Evolutionary conservation across 92 coral and sea anemone genomes (phyloP), one percentile per base, ranked within the genome.

Genomic region (Palythoa heliodiscus): DNA sequence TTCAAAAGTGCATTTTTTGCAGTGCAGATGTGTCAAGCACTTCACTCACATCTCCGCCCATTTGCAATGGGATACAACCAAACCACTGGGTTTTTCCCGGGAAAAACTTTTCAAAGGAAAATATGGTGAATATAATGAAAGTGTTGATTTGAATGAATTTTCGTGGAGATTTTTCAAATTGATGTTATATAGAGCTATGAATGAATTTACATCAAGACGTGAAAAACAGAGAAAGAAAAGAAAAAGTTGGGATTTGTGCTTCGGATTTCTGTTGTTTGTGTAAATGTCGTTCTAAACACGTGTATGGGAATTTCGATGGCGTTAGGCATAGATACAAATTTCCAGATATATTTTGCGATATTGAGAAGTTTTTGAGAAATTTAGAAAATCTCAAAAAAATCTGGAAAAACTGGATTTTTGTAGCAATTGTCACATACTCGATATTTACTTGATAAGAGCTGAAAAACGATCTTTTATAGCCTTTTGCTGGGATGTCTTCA

Each of bases 221-320:
- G 43, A 69, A 69, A 69, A 69, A 20, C 72, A 67, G 1, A 29
- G 35, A 1, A 29, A 29, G 35, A 1, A 29, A 29, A 29, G 35
- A 29, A 1, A 67, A 67, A 67, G 72, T 67, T 67, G 72, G 72
- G 37, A 67, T 67, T 67, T 67, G 72, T 10, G 35, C 72, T 67
- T 67, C 37, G 37, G 72, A 67, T 67, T 67, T 67, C 72, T 67
- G 72, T 67, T 15, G 35, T 19, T 22, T 67, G 72, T 67, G 39
- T 57, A 10, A 57, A 57, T 57, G 63, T 57, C 8, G 63, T 57
- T 57, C 11, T 57, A 57, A 57, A 57, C 63, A 10, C 63, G 63
- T 57, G 11, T 0, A 58, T 58, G 22, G 22, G 22, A 58, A 58
- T 17, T 58, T 58, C 22, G 66, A 58, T 58, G 66, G 66, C 0